These are phyloP conservation scores for Apotomis capreana DNA, from an alignment of 2,888 invertebrate genomes.

Conservation along the genomic window DNA sequence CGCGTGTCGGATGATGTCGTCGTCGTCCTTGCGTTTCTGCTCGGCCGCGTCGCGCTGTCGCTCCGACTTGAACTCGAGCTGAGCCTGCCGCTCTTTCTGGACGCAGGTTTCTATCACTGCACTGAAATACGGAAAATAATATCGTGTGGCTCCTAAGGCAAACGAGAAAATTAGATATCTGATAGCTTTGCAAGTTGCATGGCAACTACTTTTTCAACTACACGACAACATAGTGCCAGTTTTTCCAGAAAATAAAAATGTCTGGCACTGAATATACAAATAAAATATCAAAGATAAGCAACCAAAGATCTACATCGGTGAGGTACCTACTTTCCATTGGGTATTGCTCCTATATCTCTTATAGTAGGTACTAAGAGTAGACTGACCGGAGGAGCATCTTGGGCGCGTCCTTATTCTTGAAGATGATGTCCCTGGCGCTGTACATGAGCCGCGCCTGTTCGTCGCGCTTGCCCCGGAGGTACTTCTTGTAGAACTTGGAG, in stretches of 20 bases:
- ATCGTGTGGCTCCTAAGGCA: too few species aligned
- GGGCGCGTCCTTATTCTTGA: slow-evolving; percentile 77
- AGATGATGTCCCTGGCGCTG: slow-evolving; percentile 71
- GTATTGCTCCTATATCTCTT: too few species aligned
- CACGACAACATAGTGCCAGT: too few species aligned
- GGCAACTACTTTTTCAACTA: too few species aligned
- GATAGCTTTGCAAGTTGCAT: too few species aligned
- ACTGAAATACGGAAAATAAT: slow-evolving; percentile 50
- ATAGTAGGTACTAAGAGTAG: neutral
- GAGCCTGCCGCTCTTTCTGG: slow-evolving; percentile 72
- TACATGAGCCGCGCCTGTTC: slow-evolving; percentile 68
- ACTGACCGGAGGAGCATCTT: slow-evolving; percentile 71
- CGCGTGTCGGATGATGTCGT: slow-evolving; percentile 61
- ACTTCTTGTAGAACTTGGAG: slow-evolving; percentile 68
- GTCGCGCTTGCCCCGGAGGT: slow-evolving; percentile 62
- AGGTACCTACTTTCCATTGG: too few species aligned
- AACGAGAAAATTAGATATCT: too few species aligned
- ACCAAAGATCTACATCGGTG: too few species aligned
- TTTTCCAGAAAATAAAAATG: too few species aligned
- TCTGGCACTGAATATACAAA: too few species aligned
- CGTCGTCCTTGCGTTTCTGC: slow-evolving; percentile 62
- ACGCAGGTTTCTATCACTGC: slow-evolving; percentile 74
- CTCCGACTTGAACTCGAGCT: slow-evolving; percentile 66
- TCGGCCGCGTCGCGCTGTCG: slow-evolving; percentile 60
- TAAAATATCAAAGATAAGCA: too few species aligned